Percentiles rank a stretch among this genome's conserved stretches.
These are phyloP conservation scores for Poeciliopsis turrubarensis DNA, from an alignment of 2,113 vertebrate genomes.

Conservation along the genomic window DNA sequence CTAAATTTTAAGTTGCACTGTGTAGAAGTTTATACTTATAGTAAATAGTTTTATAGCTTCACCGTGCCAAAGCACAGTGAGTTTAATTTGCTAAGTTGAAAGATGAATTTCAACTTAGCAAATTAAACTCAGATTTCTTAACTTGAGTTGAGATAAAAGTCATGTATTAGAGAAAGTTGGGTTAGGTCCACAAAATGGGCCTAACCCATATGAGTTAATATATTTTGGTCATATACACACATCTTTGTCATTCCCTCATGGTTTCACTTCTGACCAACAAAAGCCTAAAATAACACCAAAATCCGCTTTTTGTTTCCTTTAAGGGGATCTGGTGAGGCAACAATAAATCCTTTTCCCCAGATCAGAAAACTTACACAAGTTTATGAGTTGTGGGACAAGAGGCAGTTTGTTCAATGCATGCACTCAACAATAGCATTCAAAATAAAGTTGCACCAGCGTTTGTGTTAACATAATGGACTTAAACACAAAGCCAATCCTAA, in stretches of 20 bases:
- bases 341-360: constrained; percentile 64
- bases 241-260: constrained; percentile 18
- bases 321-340: constrained; percentile 42
- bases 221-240: too few relatives aligned
- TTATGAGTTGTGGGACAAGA: constrained; percentile 39
- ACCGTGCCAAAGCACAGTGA: background rate
- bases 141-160: background rate
- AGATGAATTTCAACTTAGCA: background rate
- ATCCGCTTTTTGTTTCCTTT: constrained; percentile 38
- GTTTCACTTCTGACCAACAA: constrained; percentile 27
- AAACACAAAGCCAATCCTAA: constrained; percentile 9
- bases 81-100: too few relatives aligned
- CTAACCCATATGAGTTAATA: too few relatives aligned
- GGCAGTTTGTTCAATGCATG: constrained; percentile 53
- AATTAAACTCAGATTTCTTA: background rate
- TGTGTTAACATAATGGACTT: background rate
- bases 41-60: constrained; percentile 14
- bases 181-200: too few relatives aligned
- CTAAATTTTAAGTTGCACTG: background rate
- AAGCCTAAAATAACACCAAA: constrained; percentile 37
- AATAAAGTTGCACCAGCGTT: constrained; percentile 20
- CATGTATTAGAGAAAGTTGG: background rate
- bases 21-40: constrained; percentile 20
- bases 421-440: constrained; percentile 26
- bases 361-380: constrained; percentile 59